Evolutionary conservation across 2,797 vertebrate species (phyloP).

Genomic region (Pangasius mekongensis): DNA sequence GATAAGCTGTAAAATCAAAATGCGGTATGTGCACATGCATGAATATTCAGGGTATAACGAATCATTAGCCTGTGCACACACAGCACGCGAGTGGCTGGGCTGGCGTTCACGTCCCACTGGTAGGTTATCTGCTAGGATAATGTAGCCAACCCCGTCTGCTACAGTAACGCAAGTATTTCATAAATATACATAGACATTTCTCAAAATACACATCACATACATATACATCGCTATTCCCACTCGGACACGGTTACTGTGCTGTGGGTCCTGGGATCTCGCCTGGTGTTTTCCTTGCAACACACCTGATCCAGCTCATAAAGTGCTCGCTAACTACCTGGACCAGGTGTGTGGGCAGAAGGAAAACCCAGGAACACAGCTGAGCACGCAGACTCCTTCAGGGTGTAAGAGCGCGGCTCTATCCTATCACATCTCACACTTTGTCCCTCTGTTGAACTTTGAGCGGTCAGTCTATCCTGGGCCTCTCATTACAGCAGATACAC

Average conservation of each 20-base stretch:
- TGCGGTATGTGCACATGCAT: neutral
- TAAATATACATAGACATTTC: neutral
- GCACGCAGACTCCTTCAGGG: neutral
- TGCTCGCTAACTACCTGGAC: neutral
- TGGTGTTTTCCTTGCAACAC: neutral
- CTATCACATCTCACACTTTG: conserved; percentile 28
- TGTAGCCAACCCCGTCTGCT: neutral
- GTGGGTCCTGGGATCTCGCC: neutral
- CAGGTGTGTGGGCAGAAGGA: neutral
- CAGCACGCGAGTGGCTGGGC: too few relatives aligned
- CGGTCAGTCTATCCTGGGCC: conserved; percentile 41
- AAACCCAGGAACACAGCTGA: neutral
- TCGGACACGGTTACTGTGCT: neutral
- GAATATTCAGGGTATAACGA: neutral
- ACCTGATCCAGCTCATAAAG: neutral
- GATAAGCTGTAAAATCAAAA: neutral
- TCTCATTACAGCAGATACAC: conserved; percentile 46
- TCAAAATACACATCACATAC: too few relatives aligned
- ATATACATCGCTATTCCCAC: too few relatives aligned
- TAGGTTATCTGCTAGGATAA: neutral
- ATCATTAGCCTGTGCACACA: neutral
- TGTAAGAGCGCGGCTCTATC: neutral
- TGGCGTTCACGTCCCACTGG: neutral
- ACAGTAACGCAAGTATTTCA: neutral
- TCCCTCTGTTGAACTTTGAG: conserved; percentile 52